Percentiles rank a stretch among this genome's conserved stretches.
Evolutionary conservation across 2,797 vertebrate species (phyloP).

Genomic region (Cheirogaleus major): DNA sequence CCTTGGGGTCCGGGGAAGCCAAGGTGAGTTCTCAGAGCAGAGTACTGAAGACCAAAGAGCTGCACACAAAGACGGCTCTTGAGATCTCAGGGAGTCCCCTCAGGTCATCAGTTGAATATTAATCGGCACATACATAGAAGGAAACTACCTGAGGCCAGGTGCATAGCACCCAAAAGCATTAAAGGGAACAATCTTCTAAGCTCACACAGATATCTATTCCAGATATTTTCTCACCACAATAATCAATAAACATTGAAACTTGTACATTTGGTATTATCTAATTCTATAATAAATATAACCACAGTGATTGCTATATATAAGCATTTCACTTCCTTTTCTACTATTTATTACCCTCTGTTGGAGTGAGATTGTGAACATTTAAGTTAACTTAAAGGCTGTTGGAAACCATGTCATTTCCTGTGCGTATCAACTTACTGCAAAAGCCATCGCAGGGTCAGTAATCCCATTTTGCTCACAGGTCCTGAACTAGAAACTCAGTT

Average conservation of each 20-base stretch:
- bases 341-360: neutral
- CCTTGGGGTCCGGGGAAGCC: neutral
- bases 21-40: neutral
- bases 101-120: too few relatives aligned
- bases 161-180: neutral
- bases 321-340: neutral
- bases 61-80: neutral
- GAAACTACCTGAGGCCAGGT: neutral
- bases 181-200: neutral
- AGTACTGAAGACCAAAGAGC: neutral
- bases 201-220: neutral
- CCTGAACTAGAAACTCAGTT: neutral
- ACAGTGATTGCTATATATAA: neutral
- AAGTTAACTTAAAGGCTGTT: neutral
- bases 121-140: too few relatives aligned
- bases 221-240: neutral
- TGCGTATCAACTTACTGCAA: neutral
- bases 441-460: neutral
- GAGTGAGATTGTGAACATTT: neutral
- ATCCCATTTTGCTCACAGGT: neutral
- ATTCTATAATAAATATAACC: neutral
- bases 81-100: neutral
- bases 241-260: neutral
- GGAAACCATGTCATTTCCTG: constrained; percentile 1
- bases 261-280: neutral